Conservation (phyloP, 1,140 invertebrate genomes). For the Probaryconus sp. region DNA sequence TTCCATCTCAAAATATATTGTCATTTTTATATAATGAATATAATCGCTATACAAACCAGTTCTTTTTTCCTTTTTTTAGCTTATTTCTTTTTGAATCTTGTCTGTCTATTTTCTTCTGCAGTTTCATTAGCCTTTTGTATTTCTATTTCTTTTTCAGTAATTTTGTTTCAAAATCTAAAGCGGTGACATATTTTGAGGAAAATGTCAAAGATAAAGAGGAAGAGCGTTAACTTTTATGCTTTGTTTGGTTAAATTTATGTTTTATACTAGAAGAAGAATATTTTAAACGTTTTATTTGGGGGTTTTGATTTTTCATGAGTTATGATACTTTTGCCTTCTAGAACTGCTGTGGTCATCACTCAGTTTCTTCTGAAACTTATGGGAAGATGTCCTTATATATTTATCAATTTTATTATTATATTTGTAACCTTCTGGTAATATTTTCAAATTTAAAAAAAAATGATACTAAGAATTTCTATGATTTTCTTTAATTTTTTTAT, state of each 20-base stretch:
- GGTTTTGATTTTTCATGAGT: no score
- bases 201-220: slow-evolving; percentile 57
- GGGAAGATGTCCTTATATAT: no score
- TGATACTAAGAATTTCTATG: no score
- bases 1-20: slow-evolving; percentile 99
- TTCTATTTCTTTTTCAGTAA: slow-evolving; percentile 89
- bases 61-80: slow-evolving; percentile 75
- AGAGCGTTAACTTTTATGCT: slow-evolving; percentile 16
- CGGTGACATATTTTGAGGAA: slow-evolving; percentile 47
- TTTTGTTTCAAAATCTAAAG: slow-evolving; percentile 79
- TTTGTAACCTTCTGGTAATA: no score
- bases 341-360: no score
- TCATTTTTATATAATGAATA: slow-evolving; percentile 98
- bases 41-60: slow-evolving; percentile 99
- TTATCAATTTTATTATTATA: no score
- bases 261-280: background rate
- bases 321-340: no score
- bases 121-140: slow-evolving; percentile 93
- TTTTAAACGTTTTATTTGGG: no score
- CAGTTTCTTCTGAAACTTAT: no score
- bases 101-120: slow-evolving; percentile 93
- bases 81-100: slow-evolving; percentile 93
- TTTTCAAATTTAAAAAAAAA: no score
- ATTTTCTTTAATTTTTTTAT: no score
- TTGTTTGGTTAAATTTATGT: background rate